Evolutionary conservation across 2,797 vertebrate species (phyloP), one percentile per base, ranked within the genome.

Genomic region (Sebastes trivittatus): DNA sequence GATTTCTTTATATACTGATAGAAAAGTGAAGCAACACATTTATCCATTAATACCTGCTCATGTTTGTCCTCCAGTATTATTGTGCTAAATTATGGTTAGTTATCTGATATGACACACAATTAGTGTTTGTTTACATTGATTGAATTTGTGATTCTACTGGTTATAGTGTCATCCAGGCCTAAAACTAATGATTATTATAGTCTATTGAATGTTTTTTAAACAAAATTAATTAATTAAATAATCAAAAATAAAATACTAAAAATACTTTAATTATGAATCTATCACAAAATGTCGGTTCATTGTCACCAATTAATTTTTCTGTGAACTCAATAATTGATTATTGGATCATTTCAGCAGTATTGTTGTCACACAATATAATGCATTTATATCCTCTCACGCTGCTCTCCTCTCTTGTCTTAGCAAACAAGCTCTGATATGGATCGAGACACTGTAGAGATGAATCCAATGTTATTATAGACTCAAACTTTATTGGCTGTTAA

Each of bases 11-110:
- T 80, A 22, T 36, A 46, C 38, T 36, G n/a, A 66, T 46, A 62
- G 49, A 85, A 23, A 72, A 83, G 55, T 79, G 74, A 81, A 78
- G 71, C 67, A 81, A 52, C 72, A 46, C 59, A 64, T 85, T 75
- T 61, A 68, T 86, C 71, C 66, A 78, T 66, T 86, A 71, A 78
- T 79, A 74, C 64, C 23, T 73, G 72, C 75, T 68, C 25, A 6
- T 23, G 52, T 67, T 71, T 66, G 66, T 68, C 65, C 61, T 72
- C 29, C 25, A 13, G 38, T 27, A 42, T 66, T 64, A 36, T 77
- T 23, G 25, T 80, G 36, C 49, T 23, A 46, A 79, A 84, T 70
- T 54, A 52, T 29, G 18, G 11, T 74, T 60, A 32, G 63, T 72
- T 56, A 63, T 71, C 23, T 72, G 65, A 42, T 58, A 20, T 36